phyloP scores from a whole-genome alignment of 1,140 invertebrate species.

The Limonius californicus region DNA sequence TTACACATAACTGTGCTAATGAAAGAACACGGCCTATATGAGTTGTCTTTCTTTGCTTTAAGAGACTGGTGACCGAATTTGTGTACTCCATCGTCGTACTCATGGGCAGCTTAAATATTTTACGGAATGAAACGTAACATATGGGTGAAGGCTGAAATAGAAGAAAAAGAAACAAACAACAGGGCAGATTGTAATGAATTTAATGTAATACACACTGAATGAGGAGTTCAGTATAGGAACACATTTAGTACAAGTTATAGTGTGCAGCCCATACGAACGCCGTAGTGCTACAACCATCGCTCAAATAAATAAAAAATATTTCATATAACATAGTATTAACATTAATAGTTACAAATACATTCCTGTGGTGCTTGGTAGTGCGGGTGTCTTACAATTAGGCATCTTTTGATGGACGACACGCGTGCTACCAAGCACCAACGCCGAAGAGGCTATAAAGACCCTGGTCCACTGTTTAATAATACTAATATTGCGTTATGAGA shows the following conservation, averaged over 20 bases:
- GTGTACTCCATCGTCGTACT: no score
- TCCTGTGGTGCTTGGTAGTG: conserved; percentile 21
- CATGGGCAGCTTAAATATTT: no score
- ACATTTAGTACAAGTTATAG: conserved; percentile 39
- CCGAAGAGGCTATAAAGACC: conserved; percentile 29
- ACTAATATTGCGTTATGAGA: conserved; percentile 37
- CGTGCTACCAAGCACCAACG: conserved; percentile 3
- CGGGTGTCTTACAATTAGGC: not conserved
- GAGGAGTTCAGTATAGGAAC: conserved; percentile 45
- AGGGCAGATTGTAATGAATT: conserved; percentile 39
- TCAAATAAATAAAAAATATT: conserved; percentile 45
- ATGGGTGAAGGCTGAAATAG: no score
- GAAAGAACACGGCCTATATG: no score
- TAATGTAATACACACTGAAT: conserved; percentile 46
- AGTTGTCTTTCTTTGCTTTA: no score
- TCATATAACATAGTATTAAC: conserved; percentile 42
- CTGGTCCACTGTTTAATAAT: conserved; percentile 40
- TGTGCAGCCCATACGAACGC: conserved; percentile 41
- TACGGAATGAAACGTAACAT: no score
- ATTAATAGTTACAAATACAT: conserved; percentile 41
- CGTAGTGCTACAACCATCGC: conserved; percentile 42
- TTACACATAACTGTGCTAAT: no score
- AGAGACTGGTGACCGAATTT: no score
- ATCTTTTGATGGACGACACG: not conserved
- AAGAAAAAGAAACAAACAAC: not conserved